A percentile compares a stretch with the other conserved stretches of the same genome.
Conservation (phyloP, 1,140 invertebrate species). For the Notospermus geniculatus region DNA sequence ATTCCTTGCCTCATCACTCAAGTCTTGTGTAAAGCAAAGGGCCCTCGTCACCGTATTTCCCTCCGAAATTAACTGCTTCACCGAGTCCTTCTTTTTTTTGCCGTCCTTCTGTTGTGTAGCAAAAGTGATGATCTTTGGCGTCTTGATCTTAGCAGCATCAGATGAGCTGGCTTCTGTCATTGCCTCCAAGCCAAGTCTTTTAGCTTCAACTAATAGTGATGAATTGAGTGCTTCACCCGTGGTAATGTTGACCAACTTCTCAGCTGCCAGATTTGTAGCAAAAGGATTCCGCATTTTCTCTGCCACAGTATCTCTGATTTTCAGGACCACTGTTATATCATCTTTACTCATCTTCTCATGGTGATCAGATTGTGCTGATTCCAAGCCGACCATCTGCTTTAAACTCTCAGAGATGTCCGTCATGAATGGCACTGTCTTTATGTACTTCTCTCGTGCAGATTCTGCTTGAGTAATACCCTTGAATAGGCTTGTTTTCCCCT, state of each 20-base stretch:
- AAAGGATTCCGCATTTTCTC: neutral
- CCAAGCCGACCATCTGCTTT: neutral
- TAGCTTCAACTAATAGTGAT: neutral
- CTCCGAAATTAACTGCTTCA: neutral
- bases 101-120: too few relatives aligned
- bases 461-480: neutral
- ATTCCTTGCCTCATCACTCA: slow-evolving; percentile 1
- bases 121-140: slow-evolving; percentile 1
- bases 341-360: neutral
- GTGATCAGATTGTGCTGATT: neutral
- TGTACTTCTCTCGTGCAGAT: slow-evolving; percentile 1
- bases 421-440: neutral
- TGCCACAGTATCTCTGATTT: neutral
- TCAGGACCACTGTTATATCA: neutral
- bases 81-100: too few relatives aligned
- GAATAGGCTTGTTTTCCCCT: slow-evolving; percentile 5
- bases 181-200: neutral
- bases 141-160: neutral
- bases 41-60: slow-evolving; percentile 1
- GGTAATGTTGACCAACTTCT: slow-evolving; percentile 1
- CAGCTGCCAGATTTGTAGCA: neutral
- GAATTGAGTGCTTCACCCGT: neutral
- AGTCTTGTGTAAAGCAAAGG: neutral
- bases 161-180: neutral
- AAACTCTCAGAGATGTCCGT: neutral